Evolutionary conservation across 2,797 vertebrate species (phyloP).

Genomic region (Trachurus trachurus): DNA sequence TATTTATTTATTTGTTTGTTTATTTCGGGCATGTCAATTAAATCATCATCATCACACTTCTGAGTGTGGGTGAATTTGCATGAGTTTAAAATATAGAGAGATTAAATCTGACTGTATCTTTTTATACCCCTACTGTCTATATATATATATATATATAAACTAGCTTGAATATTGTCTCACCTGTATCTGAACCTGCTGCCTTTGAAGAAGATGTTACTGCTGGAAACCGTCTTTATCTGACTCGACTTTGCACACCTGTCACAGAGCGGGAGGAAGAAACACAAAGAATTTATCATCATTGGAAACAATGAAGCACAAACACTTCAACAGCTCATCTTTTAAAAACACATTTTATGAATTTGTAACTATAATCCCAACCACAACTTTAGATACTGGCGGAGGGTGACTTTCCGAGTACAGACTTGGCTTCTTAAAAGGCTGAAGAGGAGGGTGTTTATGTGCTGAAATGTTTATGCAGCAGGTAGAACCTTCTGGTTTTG

Average conservation of each 20-base stretch:
- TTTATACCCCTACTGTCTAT: neutral
- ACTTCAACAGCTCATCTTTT: neutral
- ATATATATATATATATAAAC: neutral
- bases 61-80: neutral
- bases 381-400: neutral
- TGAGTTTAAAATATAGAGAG: neutral
- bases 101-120: neutral
- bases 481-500: constrained; percentile 36
- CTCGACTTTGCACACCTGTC: constrained; percentile 97
- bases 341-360: neutral
- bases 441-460: constrained; percentile 6
- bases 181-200: constrained; percentile 98
- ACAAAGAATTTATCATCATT: constrained; percentile 12
- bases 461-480: constrained; percentile 13
- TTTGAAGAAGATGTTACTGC: constrained; percentile 99
- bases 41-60: too few relatives aligned
- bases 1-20: too few relatives aligned
- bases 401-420: neutral
- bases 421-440: neutral
- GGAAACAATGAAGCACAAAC: constrained; percentile 19
- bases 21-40: too few relatives aligned
- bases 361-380: constrained; percentile 6
- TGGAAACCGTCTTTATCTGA: constrained; percentile 98
- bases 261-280: constrained; percentile 34
- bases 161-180: constrained; percentile 76